Conservation (phyloP, 2,888 invertebrate genomes). For the Phengaris alcon region DNA sequence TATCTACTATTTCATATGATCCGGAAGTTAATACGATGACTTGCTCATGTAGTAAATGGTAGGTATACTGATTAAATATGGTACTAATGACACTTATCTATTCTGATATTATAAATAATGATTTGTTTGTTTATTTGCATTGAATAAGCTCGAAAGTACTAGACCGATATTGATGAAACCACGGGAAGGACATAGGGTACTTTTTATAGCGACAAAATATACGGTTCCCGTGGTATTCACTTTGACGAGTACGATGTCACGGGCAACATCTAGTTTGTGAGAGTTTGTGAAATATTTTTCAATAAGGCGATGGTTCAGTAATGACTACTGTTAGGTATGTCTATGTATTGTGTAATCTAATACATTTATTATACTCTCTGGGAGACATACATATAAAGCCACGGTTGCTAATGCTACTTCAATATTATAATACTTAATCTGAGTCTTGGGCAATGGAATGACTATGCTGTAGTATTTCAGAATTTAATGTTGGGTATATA, state of each 20-base stretch:
- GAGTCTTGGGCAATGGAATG: not conserved
- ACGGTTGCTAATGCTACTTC: not conserved
- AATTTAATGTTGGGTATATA: not conserved
- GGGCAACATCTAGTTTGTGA: too few relatives aligned
- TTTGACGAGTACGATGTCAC: too few relatives aligned
- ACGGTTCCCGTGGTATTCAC: too few relatives aligned
- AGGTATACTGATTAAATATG: not conserved
- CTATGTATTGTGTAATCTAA: not conserved
- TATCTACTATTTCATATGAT: not conserved
- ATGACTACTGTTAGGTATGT: not conserved
- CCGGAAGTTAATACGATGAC: not conserved
- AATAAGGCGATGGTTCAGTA: not conserved
- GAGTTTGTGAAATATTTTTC: not conserved
- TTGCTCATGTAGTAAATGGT: not conserved
- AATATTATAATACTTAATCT: not conserved
- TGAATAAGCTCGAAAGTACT: too few relatives aligned
- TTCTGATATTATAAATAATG: too few relatives aligned
- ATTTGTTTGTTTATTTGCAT: too few relatives aligned
- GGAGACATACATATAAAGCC: not conserved
- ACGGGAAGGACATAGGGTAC: too few relatives aligned
- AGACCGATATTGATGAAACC: too few relatives aligned
- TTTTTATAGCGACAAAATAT: too few relatives aligned
- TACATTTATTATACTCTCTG: not conserved
- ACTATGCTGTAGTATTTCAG: not conserved
- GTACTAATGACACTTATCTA: not conserved